Evolutionary conservation across 2,113 vertebrate genomes (phyloP), one percentile per base, ranked within the genome.

Genomic region (Myodes glareolus): DNA sequence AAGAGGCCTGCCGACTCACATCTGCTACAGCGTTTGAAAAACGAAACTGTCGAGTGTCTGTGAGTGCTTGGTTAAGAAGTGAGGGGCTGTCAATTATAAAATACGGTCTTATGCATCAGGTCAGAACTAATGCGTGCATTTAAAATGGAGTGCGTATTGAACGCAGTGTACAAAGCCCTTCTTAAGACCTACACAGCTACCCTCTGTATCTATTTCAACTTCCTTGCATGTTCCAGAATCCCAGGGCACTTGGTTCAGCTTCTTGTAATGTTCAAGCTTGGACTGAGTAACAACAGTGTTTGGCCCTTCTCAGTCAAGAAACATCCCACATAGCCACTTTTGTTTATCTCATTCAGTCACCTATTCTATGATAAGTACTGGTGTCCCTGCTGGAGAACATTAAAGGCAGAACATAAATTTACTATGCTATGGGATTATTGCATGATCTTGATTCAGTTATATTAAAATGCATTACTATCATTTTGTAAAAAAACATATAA

Each of bases 11-110:
- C 19, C 61, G 68, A 67, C 58, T 47, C 80, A 58, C 13, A 86
- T 81, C 92, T 88, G 84, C 68, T 86, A 19, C 86, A 92, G 39
- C 45, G 72, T 95, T 86, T 72, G n/a, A 29, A 92, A 78, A 94
- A 92, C 63, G 94, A 70, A 73, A 75, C 25, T 82, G 33, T 52
- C 70, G 61, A 14, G 78, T 17, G 17, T 68, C 36, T 88, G 0
- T 72, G 58, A 77, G 4, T 42, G 33, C 5, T 12, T 63, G 42
- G 65, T 13, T 52, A n/a, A 10, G 47, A 77, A 50, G 13, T 90
- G 21, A 88, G 55, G 36, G 68, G 23, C 42, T 86, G 61, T 63
- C 21, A 45, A 23, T 90, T 87, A 47, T 13, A 68, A 85, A 50
- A 50, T 14, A 87, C 3, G 1, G 11, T 29, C 29, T 36, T 52